Evolutionary conservation across 1,140 invertebrate species (phyloP), one percentile per base, ranked within the genome.

Genomic region (Dendrolimus kikuchii): DNA sequence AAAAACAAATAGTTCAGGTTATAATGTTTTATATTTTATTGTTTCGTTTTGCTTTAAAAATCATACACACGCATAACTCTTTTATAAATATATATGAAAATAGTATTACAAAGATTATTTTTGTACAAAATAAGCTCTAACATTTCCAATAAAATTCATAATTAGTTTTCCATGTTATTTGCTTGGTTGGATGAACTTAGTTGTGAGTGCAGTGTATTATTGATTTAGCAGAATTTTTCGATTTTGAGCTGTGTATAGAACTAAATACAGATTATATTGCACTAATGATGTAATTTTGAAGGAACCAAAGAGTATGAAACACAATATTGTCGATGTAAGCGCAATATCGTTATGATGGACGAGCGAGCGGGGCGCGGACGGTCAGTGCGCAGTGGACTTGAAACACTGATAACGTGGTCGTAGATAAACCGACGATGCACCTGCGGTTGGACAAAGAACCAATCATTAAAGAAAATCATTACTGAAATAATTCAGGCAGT

Each of bases 291-390:
- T 36, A 37, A 7, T 37, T 10, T 46, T 46, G 23, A 23, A 7
- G 46, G 37, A 5, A 45, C 44, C 8, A 9, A 38, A 51, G 41
- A 67, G 57, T 69, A 68, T 72, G 69, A 68, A 64, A 65, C 59
- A 81, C 77, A 85, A 82, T 82, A 86, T 86, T 81, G 78, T 83
- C 63, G 68, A 66, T 79, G 80, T 81, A 74, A 78, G 76, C 73
- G 72, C 65, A 77, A 77, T 80, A 75, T 71, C 66, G 73, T 80
- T 81, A 85, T 85, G 81, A 85, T 85, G 77, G 78, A 85, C 79
- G 80, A 81, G 68, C 71, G 60, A 23, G 23, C 46, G 57, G 46
- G 46, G 52, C 55, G 60, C 66, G 59, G 65, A 50, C 68, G 80
- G 78, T 78, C 79, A 80, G 77, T 65, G 75, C 59, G 74, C 82